phyloP scores from a whole-genome alignment of 2,797 vertebrate species.

The Darevskia mixta region DNA sequence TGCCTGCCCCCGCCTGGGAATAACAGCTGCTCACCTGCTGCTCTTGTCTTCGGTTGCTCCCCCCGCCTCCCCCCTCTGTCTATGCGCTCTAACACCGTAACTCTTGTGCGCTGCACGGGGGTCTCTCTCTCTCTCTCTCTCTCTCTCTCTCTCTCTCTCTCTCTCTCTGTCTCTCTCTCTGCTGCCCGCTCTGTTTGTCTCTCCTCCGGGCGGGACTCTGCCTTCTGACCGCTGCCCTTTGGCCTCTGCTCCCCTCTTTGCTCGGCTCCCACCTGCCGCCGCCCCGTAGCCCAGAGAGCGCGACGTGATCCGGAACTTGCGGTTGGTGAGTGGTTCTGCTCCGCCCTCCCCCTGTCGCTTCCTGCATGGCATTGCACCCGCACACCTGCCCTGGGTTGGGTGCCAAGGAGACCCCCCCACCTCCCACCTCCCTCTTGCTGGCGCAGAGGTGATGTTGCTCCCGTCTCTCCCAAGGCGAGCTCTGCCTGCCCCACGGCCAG shows the following conservation, averaged over 20 bases:
- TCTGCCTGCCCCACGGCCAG: background rate
- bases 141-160: background rate
- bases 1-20: too few species aligned
- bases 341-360: background rate
- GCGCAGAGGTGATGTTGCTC: fast-evolving
- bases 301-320: conserved; percentile 41
- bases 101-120: background rate
- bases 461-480: too few species aligned
- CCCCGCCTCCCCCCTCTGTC: background rate
- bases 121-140: conserved; percentile 42
- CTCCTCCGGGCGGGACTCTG: background rate
- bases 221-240: background rate
- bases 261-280: background rate
- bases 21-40: too few species aligned
- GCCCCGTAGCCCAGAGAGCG: conserved; percentile 34
- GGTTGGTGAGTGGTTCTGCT: conserved; percentile 34
- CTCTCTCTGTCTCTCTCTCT: background rate
- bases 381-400: fast-evolving
- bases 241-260: conserved; percentile 11
- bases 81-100: background rate
- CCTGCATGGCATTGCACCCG: background rate
- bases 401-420: too few species aligned
- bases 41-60: background rate
- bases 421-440: background rate
- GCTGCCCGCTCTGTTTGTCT: background rate